Base-by-base conservation (phyloP, 2,888 invertebrate species). In the Melieria picta region DNA sequence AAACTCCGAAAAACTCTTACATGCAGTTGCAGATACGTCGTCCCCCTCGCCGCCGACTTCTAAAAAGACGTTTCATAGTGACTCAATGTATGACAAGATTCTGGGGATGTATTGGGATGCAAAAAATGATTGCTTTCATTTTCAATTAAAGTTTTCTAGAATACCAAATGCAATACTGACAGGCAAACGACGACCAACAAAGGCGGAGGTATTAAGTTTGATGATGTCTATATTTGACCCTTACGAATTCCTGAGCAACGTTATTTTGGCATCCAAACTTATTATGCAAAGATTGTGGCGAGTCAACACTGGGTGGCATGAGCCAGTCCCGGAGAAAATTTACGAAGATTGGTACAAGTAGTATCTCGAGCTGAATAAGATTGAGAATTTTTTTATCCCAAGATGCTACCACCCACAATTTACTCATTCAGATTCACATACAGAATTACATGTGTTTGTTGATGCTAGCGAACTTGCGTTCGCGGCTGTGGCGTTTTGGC, bases 191-290 rank as follows among this genome's bases (percentile, higher is more conserved):
- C 68, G 64, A 11, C 72, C 73, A 30, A 73, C 72, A 0, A 76
- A 76, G 5, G 4, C 16, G 13, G 16, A 56, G 50, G 71, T 11
- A 65, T 65, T 58, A 5, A 66, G 74, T 55, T 16, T 74, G 7
- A 65, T 62, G 2, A 80, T 81, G 79, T 79, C 80, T 0, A 62
- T 81, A 4, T 81, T 77, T 62, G 79, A 81, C 48, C 80, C 79
- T 0, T 68, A 80, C 5, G 80, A 79, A 0, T 68, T 81, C 4
- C 63, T 79, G 0, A 58, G 73, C 0, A 77, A 80, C 0, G n/a
- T 62, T 69, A 50, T 55, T 71, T 4, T 52, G 57, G 9, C 62
- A 52, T 4, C 30, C 11, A 74, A 76, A 62, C 65, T 74, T 10
- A 46, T 76, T 5, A 63, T 76, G 13, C 74, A 76, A 42, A 71